Evolutionary conservation across 2,888 invertebrate species (phyloP).

Genomic region (Drosophila flavopinicola): DNA sequence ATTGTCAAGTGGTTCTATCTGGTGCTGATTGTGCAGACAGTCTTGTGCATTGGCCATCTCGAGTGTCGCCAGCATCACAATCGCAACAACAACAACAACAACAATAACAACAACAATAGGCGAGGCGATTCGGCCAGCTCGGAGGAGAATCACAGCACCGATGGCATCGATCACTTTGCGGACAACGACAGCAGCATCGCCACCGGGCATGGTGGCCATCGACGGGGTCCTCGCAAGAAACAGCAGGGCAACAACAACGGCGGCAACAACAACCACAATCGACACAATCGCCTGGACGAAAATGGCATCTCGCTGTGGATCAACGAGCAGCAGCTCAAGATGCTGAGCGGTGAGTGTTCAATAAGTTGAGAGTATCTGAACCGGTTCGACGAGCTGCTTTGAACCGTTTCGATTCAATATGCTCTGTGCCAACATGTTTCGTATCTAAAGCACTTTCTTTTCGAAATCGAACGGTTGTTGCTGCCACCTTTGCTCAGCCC

Average conservation of each 20-base stretch:
- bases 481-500: too few relatives aligned
- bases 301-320: constrained; percentile 93
- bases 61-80: constrained; percentile 75
- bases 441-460: too few relatives aligned
- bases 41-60: constrained; percentile 62
- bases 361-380: background rate
- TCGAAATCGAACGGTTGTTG: too few relatives aligned
- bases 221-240: constrained; percentile 58
- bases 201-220: constrained; percentile 44
- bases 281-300: constrained; percentile 73
- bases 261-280: constrained; percentile 55
- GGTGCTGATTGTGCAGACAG: constrained; percentile 67
- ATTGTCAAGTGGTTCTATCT: constrained; percentile 74
- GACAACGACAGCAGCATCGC: constrained; percentile 52
- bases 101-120: constrained; percentile 46
- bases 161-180: constrained; percentile 49
- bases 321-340: constrained; percentile 95
- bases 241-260: constrained; percentile 47
- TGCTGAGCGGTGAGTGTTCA: constrained; percentile 90
- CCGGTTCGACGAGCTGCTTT: background rate
- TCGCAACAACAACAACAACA: constrained; percentile 55
- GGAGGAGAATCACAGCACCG: constrained; percentile 59
- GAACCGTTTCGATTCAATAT: background rate
- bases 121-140: constrained; percentile 62
- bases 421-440: too few relatives aligned